Evolutionary conservation across 1,140 invertebrate species (phyloP).

Genomic region (Coboldia fuscipes): DNA sequence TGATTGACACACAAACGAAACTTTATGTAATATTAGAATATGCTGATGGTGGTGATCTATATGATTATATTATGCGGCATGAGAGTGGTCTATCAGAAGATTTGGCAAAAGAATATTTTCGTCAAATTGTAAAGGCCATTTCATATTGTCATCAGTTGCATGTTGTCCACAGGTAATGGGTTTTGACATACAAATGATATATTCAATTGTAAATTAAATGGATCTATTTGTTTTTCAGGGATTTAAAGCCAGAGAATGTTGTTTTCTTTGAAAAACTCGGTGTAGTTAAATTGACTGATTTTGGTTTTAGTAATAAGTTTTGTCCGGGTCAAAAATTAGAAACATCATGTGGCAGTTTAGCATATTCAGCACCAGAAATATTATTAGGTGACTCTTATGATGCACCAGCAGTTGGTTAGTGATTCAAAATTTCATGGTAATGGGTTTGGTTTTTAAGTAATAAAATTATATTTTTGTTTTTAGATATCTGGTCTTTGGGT

Average conservation of each 20-base stretch:
- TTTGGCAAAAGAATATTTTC: conserved; percentile 80
- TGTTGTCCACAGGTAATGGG: conserved; percentile 62
- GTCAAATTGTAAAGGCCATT: conserved; percentile 91
- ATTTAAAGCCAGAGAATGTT: conserved; percentile 97
- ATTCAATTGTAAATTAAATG: conserved; percentile 27
- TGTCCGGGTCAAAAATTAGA: conserved; percentile 92
- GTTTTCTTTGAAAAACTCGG: conserved; percentile 96
- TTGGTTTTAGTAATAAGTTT: conserved; percentile 96
- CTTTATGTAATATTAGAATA: conserved; percentile 90
- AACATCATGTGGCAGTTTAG: conserved; percentile 97
- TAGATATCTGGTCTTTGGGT: conserved; percentile 94
- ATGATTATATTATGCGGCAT: conserved; percentile 97
- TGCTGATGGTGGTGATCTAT: conserved; percentile 97
- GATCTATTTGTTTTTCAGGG: conserved; percentile 47
- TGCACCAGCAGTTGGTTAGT: conserved; percentile 75
- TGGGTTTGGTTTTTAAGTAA: neutral
- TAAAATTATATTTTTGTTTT: conserved; percentile 10
- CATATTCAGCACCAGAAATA: conserved; percentile 98
- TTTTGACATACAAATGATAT: neutral
- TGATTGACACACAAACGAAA: conserved; percentile 95
- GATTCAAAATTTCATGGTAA: neutral
- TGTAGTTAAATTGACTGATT: conserved; percentile 96
- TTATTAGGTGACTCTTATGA: conserved; percentile 87
- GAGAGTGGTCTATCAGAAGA: conserved; percentile 56
- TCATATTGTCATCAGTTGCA: conserved; percentile 89